These are phyloP conservation scores for Drosophila flavopinicola DNA, from an alignment of 2,888 invertebrate genomes.

Conservation along the genomic window DNA sequence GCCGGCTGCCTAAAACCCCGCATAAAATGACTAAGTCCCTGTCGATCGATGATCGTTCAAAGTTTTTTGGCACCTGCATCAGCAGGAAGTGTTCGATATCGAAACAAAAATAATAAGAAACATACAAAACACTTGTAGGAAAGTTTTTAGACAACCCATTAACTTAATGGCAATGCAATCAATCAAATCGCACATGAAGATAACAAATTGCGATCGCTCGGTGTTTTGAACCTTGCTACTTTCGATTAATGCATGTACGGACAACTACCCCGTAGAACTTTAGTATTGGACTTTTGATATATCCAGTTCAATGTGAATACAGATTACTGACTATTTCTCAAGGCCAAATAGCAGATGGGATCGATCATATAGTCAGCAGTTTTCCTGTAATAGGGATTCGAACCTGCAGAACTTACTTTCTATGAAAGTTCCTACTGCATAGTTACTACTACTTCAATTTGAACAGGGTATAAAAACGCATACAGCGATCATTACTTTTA, in stretches of 20 bases:
- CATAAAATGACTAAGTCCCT: conserved; percentile 25
- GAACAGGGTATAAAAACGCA: too few species aligned
- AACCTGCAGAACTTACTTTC: too few species aligned
- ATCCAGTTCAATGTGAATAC: too few species aligned
- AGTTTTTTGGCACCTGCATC: conserved; percentile 32
- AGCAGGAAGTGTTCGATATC: conserved; percentile 45
- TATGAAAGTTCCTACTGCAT: too few species aligned
- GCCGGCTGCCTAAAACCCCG: conserved; percentile 22
- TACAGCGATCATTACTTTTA: too few species aligned
- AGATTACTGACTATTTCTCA: too few species aligned
- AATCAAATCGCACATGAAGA: conserved; percentile 60
- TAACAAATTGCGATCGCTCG: conserved; percentile 44
- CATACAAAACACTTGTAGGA: conserved; percentile 61
- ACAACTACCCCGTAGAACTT: conserved; percentile 4
- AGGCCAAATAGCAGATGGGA: too few species aligned
- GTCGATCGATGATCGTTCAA: conserved; percentile 23
- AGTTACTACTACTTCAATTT: too few species aligned
- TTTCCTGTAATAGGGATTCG: too few species aligned
- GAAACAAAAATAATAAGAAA: neutral
- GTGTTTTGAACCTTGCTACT: conserved; percentile 3
- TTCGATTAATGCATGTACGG: conserved; percentile 1
- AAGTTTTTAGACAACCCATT: conserved; percentile 62
- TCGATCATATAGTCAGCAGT: too few species aligned
- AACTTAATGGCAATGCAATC: conserved; percentile 58
- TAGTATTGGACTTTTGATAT: too few species aligned